Percentiles rank a stretch among this genome's conserved stretches.
Conservation (phyloP, 2,888 invertebrate genomes). For the Silvanus unidentatus region DNA sequence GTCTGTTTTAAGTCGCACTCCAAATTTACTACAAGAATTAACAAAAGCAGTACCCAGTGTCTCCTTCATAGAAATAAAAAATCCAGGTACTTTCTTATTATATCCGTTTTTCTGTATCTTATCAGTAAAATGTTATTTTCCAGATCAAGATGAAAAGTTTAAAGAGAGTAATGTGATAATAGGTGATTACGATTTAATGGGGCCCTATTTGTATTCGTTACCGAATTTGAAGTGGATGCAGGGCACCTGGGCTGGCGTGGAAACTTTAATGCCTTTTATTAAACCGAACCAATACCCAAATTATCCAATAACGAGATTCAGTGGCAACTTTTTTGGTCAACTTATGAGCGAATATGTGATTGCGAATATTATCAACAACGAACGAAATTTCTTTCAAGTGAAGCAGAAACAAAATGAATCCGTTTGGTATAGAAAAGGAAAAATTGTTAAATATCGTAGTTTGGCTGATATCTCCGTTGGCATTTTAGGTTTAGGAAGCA, state of each 20-base stretch:
- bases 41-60: constrained; percentile 12
- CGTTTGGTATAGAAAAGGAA: constrained; percentile 39
- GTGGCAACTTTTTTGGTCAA: constrained; percentile 45
- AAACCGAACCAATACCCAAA: constrained; percentile 28
- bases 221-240: constrained; percentile 46
- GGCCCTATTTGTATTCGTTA: constrained; percentile 39
- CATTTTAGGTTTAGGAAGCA: constrained; percentile 51
- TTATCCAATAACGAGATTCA: constrained; percentile 42
- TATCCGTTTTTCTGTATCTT: neutral
- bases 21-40: constrained; percentile 14
- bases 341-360: constrained; percentile 51
- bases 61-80: constrained; percentile 14
- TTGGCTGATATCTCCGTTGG: constrained; percentile 50
- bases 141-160: constrained; percentile 24
- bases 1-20: constrained; percentile 16
- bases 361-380: constrained; percentile 47
- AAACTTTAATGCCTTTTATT: constrained; percentile 32
- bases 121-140: constrained; percentile 1
- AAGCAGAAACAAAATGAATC: constrained; percentile 38
- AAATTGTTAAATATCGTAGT: constrained; percentile 38
- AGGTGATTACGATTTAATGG: constrained; percentile 43
- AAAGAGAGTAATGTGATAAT: constrained; percentile 41
- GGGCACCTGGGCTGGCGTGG: constrained; percentile 48
- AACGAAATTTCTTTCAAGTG: constrained; percentile 43
- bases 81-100: constrained; percentile 16